Evolutionary conservation across 92 coral and sea anemone species (phyloP).

Genomic region (Actinostola sp.): DNA sequence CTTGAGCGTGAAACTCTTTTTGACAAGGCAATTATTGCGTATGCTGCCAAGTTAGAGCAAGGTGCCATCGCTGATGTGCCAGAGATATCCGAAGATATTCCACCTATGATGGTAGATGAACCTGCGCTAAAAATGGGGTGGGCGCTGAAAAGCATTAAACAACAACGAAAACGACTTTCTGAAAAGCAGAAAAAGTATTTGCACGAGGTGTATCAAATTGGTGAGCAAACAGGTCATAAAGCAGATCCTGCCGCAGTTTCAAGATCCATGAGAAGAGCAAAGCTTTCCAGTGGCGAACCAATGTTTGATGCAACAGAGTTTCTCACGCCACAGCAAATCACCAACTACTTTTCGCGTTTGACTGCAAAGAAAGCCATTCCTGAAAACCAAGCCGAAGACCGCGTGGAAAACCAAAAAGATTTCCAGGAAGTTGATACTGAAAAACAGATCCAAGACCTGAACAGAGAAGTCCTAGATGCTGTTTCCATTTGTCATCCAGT

Average conservation of each 20-base stretch:
- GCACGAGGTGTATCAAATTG: conserved; percentile 20
- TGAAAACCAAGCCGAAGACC: conserved; percentile 4
- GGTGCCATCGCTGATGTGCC: conserved; percentile 39
- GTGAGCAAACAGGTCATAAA: conserved; percentile 56
- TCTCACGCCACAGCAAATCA: conserved; percentile 51
- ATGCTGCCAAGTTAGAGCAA: conserved; percentile 48
- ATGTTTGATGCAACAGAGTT: conserved; percentile 28
- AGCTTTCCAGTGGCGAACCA: conserved; percentile 27
- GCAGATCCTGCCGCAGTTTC: conserved; percentile 44
- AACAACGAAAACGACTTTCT: conserved; percentile 25
- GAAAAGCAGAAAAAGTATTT: conserved; percentile 45
- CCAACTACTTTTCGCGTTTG: conserved; percentile 52
- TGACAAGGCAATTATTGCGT: conserved; percentile 55
- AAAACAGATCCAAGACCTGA: conserved; percentile 9
- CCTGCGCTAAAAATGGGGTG: conserved; percentile 37
- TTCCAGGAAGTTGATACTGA: conserved; percentile 16
- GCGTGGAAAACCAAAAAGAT: conserved; percentile 5
- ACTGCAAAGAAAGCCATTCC: conserved; percentile 38
- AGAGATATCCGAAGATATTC: not conserved
- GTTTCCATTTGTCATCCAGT: conserved; percentile 31
- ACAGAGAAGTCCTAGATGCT: conserved; percentile 6
- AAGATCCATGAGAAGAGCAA: conserved; percentile 38
- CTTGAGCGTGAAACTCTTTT: conserved; percentile 47
- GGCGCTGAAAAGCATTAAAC: conserved; percentile 39
- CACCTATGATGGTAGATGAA: not conserved